These are phyloP conservation scores for Coranthus polyacanthus DNA, from an alignment of 2,797 vertebrate species.

Conservation along the genomic window DNA sequence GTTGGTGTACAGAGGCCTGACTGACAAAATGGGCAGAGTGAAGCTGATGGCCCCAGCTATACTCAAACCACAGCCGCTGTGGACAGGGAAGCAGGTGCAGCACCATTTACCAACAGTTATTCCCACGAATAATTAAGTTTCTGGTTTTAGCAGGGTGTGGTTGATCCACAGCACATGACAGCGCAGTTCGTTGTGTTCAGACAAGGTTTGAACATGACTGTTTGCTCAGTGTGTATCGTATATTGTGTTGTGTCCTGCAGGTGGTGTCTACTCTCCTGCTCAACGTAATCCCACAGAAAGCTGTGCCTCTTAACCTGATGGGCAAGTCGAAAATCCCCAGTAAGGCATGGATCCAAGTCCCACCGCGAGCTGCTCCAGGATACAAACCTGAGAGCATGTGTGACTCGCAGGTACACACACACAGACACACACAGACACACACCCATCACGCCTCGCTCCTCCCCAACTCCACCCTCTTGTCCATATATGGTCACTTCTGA, in stretches of 20 bases:
- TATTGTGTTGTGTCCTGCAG: slow-evolving; percentile 68
- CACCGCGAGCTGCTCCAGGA: slow-evolving; percentile 72
- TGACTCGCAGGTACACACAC: slow-evolving; percentile 90
- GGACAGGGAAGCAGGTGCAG: slow-evolving; percentile 96
- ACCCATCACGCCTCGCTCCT: too few species aligned
- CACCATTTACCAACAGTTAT: neutral
- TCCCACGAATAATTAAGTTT: neutral
- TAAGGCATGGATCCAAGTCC: slow-evolving; percentile 91
- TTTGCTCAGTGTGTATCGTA: neutral
- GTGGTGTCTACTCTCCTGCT: slow-evolving; percentile 94
- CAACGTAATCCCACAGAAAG: slow-evolving; percentile 91
- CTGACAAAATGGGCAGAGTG: slow-evolving; percentile 90
- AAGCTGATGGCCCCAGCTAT: slow-evolving; percentile 89
- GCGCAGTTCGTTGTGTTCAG: neutral
- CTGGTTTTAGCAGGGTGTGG: neutral
- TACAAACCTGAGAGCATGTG: slow-evolving; percentile 91
- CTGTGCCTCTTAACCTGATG: slow-evolving; percentile 88
- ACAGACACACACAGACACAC: slow-evolving; percentile 2
- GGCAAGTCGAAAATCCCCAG: slow-evolving; percentile 93
- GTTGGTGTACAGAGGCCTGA: slow-evolving; percentile 94
- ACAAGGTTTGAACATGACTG: neutral
- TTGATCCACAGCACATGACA: too few species aligned
- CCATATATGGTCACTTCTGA: too few species aligned
- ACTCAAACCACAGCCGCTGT: slow-evolving; percentile 89
- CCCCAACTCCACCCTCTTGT: too few species aligned